phyloP scores from a whole-genome alignment of 2,797 vertebrate genomes.

The Pogoniulus pusillus region DNA sequence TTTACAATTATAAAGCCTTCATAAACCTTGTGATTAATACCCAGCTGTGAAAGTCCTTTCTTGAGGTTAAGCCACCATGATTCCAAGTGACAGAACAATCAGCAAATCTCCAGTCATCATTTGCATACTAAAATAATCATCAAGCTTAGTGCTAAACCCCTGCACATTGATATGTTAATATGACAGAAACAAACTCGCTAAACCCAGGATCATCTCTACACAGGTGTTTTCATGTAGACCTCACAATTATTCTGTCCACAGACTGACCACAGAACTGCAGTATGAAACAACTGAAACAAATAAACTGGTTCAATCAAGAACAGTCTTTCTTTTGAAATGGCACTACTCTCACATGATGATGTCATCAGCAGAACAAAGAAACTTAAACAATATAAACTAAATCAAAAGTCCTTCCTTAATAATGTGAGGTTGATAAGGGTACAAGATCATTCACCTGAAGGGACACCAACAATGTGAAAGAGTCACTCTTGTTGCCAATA shows the following conservation, averaged over 20 bases:
- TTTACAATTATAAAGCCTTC: neutral
- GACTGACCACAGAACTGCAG: neutral
- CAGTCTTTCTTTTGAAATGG: neutral
- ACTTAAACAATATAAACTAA: neutral
- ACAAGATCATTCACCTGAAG: neutral
- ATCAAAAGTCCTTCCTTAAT: neutral
- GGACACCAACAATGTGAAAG: neutral
- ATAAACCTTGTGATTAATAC: neutral
- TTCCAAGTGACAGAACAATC: neutral
- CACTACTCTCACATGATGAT: neutral
- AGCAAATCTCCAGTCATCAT: neutral
- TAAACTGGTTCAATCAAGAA: neutral
- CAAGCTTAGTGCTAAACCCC: neutral
- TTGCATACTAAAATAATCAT: neutral
- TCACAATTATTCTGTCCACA: neutral
- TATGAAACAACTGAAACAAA: neutral
- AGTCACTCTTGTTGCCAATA: neutral
- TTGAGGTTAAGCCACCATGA: neutral
- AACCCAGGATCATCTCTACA: neutral
- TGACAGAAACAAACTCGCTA: neutral
- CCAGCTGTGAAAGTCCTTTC: neutral
- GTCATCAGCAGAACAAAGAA: neutral
- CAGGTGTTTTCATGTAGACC: neutral
- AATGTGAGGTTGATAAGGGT: neutral
- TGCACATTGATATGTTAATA: neutral